A percentile compares a stretch with the other conserved stretches of the same genome.
These are phyloP conservation scores for Oostethus manadensis DNA, from an alignment of 2,113 vertebrate species.

Conservation along the genomic window DNA sequence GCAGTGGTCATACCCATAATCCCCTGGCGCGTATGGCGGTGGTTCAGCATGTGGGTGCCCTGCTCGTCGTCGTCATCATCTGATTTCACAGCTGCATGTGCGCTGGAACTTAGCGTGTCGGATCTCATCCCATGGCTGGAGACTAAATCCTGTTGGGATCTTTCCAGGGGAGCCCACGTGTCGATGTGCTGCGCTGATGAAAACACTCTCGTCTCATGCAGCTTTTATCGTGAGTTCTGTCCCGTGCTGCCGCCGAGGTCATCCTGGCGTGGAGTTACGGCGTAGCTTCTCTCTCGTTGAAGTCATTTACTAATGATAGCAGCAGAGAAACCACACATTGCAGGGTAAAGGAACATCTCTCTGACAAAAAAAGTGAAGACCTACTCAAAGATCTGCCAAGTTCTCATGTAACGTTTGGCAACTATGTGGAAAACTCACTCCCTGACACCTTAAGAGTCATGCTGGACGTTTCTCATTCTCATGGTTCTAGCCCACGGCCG, in stretches of 20 bases:
- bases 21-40: constrained; percentile 32
- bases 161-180: constrained; percentile 32
- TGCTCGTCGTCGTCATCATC: constrained; percentile 35
- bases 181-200: constrained; percentile 37
- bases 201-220: constrained; percentile 37
- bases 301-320: not conserved
- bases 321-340: too few relatives aligned
- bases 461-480: too few relatives aligned
- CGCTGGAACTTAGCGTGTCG: constrained; percentile 32
- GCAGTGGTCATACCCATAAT: constrained; percentile 42
- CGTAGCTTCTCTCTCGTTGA: not conserved
- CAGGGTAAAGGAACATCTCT: too few relatives aligned
- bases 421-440: too few relatives aligned
- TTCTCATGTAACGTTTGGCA: too few relatives aligned
- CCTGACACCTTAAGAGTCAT: too few relatives aligned
- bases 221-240: constrained; percentile 18
- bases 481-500: too few relatives aligned
- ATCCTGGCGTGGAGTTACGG: not conserved
- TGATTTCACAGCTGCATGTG: constrained; percentile 48
- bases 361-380: too few relatives aligned
- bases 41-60: constrained; percentile 32
- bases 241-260: constrained; percentile 16
- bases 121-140: constrained; percentile 25
- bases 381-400: too few relatives aligned
- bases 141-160: constrained; percentile 46